A percentile compares a stretch with the other conserved stretches of the same genome.
phyloP scores from a whole-genome alignment of 2,113 vertebrate species.

The Leptodactylus fuscus region DNA sequence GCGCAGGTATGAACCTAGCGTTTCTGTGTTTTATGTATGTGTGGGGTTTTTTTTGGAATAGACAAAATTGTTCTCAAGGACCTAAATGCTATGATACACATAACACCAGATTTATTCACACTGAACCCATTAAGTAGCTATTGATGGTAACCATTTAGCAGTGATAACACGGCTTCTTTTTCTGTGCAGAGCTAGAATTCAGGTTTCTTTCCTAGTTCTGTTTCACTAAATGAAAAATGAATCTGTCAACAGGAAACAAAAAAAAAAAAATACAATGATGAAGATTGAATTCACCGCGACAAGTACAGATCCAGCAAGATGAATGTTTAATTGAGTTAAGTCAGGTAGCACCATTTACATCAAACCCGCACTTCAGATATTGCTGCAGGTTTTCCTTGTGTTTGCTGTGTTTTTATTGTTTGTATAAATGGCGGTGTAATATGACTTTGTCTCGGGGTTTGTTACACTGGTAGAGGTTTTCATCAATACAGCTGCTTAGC shows the following conservation, averaged over 20 bases:
- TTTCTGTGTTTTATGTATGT: too few species aligned
- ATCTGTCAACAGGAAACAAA: conserved; percentile 69
- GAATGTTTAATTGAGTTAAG: conserved; percentile 68
- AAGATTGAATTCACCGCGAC: conserved; percentile 69
- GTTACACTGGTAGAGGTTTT: conserved; percentile 58
- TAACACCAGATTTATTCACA: not conserved
- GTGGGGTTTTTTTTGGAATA: too few species aligned
- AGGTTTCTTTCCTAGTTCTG: conserved; percentile 68
- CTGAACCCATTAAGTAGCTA: not conserved
- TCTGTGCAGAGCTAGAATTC: conserved; percentile 68
- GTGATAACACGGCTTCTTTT: conserved; percentile 44
- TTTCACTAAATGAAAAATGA: conserved; percentile 73
- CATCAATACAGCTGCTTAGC: conserved; percentile 60
- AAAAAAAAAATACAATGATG: conserved; percentile 64
- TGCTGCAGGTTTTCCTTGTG: conserved; percentile 57
- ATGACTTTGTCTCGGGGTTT: conserved; percentile 35
- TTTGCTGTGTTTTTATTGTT: conserved; percentile 47
- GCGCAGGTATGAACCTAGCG: too few species aligned
- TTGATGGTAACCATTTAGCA: not conserved
- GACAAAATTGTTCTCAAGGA: too few species aligned
- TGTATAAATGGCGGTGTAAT: conserved; percentile 47
- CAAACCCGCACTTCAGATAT: conserved; percentile 63
- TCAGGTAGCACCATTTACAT: conserved; percentile 60
- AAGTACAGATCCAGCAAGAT: conserved; percentile 65
- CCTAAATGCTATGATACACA: too few species aligned